Conservation (phyloP, 2,113 vertebrate genomes). For the Camarhynchus parvulus region DNA sequence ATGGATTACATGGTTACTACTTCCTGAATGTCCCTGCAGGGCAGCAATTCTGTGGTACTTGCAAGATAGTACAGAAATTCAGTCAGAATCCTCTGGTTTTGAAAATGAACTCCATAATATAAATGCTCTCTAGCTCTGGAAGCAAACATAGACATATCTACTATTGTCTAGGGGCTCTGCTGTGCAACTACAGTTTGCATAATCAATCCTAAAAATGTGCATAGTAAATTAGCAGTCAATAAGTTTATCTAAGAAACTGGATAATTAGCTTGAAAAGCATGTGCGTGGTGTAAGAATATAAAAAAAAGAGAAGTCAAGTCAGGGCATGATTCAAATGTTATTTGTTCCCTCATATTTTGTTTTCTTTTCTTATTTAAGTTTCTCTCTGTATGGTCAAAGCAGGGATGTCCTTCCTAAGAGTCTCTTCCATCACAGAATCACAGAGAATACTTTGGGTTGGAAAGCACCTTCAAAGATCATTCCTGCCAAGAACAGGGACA, state of each 20-base stretch:
- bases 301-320: neutral
- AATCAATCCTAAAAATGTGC: constrained; percentile 7
- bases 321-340: neutral
- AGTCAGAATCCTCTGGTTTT: constrained; percentile 21
- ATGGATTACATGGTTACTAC: neutral
- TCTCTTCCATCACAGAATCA: neutral
- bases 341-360: neutral
- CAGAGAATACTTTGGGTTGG: neutral
- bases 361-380: neutral
- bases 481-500: neutral
- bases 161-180: neutral
- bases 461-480: neutral
- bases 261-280: constrained; percentile 12
- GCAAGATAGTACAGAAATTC: constrained; percentile 9
- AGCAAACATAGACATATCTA: neutral
- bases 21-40: constrained; percentile 9
- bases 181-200: neutral
- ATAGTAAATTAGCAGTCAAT: neutral
- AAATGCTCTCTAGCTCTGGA: neutral
- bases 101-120: constrained; percentile 24
- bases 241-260: constrained; percentile 10
- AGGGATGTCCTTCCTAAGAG: neutral
- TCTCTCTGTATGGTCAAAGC: neutral
- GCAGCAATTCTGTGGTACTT: neutral
- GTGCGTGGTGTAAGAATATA: neutral